These are phyloP conservation scores for Leptarthrus brevirostris DNA, from an alignment of 2,888 invertebrate species.

Conservation along the genomic window DNA sequence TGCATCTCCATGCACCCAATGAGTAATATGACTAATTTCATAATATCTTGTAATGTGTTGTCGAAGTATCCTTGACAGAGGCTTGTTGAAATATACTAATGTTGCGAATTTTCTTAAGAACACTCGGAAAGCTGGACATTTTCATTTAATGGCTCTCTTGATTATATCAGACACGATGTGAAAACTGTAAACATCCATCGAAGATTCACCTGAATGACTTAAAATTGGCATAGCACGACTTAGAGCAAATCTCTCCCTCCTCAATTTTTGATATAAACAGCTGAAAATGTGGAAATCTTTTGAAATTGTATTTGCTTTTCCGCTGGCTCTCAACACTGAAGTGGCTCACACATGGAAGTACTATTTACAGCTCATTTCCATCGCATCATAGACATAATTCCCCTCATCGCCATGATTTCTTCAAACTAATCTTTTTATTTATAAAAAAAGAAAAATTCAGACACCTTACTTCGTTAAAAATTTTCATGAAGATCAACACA, in stretches of 20 bases:
- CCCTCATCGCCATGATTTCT: slow-evolving; percentile 12
- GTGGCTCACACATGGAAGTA: slow-evolving; percentile 22
- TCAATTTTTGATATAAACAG: slow-evolving; percentile 14
- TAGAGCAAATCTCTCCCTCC: not conserved
- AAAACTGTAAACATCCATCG: slow-evolving; percentile 1
- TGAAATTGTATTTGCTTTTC: slow-evolving; percentile 29
- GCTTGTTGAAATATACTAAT: too few species aligned
- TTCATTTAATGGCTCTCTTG: not conserved
- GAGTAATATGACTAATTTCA: too few species aligned
- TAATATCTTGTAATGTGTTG: too few species aligned
- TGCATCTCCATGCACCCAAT: too few species aligned
- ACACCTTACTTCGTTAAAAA: slow-evolving; percentile 25
- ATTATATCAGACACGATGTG: too few species aligned
- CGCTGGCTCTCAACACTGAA: slow-evolving; percentile 6
- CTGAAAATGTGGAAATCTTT: not conserved
- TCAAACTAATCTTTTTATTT: slow-evolving; percentile 23
- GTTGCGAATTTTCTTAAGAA: too few species aligned
- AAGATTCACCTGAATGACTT: slow-evolving; percentile 35
- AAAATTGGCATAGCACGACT: not conserved
- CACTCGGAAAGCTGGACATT: too few species aligned
- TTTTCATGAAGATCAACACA: slow-evolving; percentile 33
- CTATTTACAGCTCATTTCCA: slow-evolving; percentile 21
- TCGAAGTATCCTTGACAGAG: too few species aligned
- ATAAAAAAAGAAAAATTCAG: slow-evolving; percentile 14
- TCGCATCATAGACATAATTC: slow-evolving; percentile 14